phyloP scores from a whole-genome alignment of 2,888 invertebrate species.

The Idaea dimidiata region DNA sequence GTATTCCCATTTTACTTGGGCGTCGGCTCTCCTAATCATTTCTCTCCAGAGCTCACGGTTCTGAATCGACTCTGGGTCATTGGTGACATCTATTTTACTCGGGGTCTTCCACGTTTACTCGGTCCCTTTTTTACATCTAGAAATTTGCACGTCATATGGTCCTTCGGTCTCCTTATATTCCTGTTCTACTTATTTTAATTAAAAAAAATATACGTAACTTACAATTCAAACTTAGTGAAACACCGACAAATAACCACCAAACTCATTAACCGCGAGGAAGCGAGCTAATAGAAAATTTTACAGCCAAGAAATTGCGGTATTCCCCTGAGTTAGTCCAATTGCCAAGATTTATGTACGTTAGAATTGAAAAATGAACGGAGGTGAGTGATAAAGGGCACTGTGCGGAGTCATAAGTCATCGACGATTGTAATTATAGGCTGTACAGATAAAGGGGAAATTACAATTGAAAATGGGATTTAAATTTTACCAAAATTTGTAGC shows the following conservation, averaged over 20 bases:
- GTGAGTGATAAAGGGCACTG: slow-evolving; percentile 49
- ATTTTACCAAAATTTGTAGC: not conserved
- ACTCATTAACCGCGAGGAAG: slow-evolving; percentile 37
- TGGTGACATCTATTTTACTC: too few relatives aligned
- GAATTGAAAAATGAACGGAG: slow-evolving; percentile 55
- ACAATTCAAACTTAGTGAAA: slow-evolving; percentile 24
- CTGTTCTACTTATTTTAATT: slow-evolving; percentile 5
- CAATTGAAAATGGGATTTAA: not conserved
- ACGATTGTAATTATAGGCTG: slow-evolving; percentile 31
- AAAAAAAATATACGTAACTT: slow-evolving; percentile 9
- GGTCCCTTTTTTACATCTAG: too few relatives aligned
- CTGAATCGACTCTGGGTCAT: too few relatives aligned
- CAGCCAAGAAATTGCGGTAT: slow-evolving; percentile 37
- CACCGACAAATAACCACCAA: slow-evolving; percentile 31
- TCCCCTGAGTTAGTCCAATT: slow-evolving; percentile 39
- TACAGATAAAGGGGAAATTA: slow-evolving; percentile 24
- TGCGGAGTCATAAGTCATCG: slow-evolving; percentile 47
- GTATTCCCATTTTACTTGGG: too few relatives aligned
- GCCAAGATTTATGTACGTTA: slow-evolving; percentile 51
- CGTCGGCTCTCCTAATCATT: too few relatives aligned
- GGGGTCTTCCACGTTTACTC: too few relatives aligned
- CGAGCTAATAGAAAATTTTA: slow-evolving; percentile 48
- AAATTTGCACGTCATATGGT: too few relatives aligned
- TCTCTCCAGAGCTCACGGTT: too few relatives aligned
- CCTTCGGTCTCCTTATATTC: too few relatives aligned